A percentile compares a stretch with the other conserved stretches of the same genome.
phyloP scores from a whole-genome alignment of 1,140 invertebrate species.

The Melanaphis sacchari region DNA sequence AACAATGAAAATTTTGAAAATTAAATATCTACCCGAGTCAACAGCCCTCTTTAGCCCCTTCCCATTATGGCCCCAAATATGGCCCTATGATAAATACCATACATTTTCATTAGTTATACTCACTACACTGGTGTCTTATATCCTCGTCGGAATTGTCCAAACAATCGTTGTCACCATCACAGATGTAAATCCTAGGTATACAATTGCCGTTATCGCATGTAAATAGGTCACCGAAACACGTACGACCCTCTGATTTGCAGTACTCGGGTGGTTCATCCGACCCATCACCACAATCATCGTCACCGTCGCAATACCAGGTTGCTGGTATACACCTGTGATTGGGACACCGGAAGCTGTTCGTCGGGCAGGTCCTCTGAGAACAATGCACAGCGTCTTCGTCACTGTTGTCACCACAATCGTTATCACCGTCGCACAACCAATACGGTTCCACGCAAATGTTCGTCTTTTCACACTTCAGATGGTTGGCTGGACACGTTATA shows the following conservation, averaged over 20 bases:
- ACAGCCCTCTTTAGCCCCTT: neutral
- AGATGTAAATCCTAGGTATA: conserved; percentile 95
- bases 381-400: conserved; percentile 93
- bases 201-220: conserved; percentile 97
- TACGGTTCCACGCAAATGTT: conserved; percentile 95
- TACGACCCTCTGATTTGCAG: conserved; percentile 91
- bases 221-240: conserved; percentile 93
- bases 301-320: conserved; percentile 92
- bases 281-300: conserved; percentile 88
- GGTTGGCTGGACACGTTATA: conserved; percentile 84
- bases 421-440: conserved; percentile 92
- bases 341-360: conserved; percentile 88
- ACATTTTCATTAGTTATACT: conserved; percentile 63
- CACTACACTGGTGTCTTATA: conserved; percentile 86
- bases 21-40: neutral
- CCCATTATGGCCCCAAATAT: neutral
- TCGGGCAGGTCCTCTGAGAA: conserved; percentile 84
- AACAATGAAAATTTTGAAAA: neutral
- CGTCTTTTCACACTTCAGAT: conserved; percentile 90
- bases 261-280: conserved; percentile 90
- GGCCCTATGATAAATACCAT: neutral
- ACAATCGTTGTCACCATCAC: conserved; percentile 96
- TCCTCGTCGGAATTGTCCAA: conserved; percentile 92
- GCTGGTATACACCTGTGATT: conserved; percentile 88
- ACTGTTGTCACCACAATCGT: conserved; percentile 95